A percentile compares a stretch with the other conserved stretches of the same genome.
These are phyloP conservation scores for Pygoscelis antarcticus DNA, from an alignment of 2,113 vertebrate genomes.

Conservation along the genomic window DNA sequence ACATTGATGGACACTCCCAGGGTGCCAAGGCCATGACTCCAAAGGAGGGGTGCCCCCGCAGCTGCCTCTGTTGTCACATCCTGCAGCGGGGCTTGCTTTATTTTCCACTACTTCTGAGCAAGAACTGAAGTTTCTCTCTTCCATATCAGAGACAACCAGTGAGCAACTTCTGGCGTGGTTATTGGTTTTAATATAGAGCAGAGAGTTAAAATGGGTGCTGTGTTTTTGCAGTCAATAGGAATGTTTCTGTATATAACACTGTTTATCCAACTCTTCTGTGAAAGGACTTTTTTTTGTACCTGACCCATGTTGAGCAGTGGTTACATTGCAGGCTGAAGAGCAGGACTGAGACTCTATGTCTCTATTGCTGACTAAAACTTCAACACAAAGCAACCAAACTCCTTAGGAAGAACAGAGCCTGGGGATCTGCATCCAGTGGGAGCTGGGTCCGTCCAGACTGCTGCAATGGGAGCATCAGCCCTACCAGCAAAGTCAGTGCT, in stretches of 20 bases:
- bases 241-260: neutral
- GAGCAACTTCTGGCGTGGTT: neutral
- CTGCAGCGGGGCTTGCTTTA: neutral
- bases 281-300: neutral
- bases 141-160: neutral
- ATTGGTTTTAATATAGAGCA: neutral
- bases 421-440: neutral
- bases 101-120: neutral
- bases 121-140: neutral
- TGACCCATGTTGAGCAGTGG: neutral
- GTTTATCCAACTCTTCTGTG: neutral
- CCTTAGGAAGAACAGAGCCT: neutral
- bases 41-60: neutral
- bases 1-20: accelerated
- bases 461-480: neutral
- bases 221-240: neutral
- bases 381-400: neutral
- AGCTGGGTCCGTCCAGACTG: neutral
- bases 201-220: neutral
- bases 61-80: neutral
- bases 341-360: neutral
- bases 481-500: neutral
- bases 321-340: neutral
- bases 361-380: neutral
- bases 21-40: neutral